Evolutionary conservation across 1,140 invertebrate genomes (phyloP).

Genomic region (Megalopta genalis): DNA sequence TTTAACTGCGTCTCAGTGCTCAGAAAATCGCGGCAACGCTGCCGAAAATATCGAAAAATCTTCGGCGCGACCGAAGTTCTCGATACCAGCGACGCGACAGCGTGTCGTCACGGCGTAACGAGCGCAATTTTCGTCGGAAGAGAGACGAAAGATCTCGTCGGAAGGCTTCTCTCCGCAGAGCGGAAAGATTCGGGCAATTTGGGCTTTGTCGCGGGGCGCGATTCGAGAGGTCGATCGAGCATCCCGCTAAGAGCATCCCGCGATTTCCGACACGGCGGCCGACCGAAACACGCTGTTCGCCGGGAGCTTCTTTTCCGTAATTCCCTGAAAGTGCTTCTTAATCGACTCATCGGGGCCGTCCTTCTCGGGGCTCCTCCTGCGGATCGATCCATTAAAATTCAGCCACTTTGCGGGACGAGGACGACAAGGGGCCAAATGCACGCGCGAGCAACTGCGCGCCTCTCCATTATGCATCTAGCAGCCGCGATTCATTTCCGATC

Average conservation of each 20-base stretch:
- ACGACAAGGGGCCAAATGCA: not conserved
- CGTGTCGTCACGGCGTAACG: no score
- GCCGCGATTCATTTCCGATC: not conserved
- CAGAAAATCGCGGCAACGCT: no score
- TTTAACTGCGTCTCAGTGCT: no score
- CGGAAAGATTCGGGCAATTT: slow-evolving; percentile 17
- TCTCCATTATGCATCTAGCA: not conserved
- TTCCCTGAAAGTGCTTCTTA: slow-evolving; percentile 19
- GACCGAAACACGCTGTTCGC: not conserved
- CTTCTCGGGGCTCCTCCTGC: not conserved
- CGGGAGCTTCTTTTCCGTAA: not conserved
- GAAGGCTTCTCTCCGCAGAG: not conserved
- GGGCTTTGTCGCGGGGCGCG: not conserved
- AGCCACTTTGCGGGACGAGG: slow-evolving; percentile 1
- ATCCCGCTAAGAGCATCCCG: slow-evolving; percentile 4
- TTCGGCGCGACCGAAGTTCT: no score
- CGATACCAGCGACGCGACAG: no score
- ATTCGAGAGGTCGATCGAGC: not conserved
- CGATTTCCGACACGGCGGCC: not conserved
- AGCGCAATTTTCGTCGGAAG: no score
- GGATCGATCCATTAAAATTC: not conserved
- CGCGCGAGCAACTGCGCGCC: not conserved
- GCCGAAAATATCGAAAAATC: no score
- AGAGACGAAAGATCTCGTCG: no score
- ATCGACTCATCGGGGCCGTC: not conserved